Conservation (phyloP, 2,797 vertebrate genomes). For the Myotis myotis region DNA sequence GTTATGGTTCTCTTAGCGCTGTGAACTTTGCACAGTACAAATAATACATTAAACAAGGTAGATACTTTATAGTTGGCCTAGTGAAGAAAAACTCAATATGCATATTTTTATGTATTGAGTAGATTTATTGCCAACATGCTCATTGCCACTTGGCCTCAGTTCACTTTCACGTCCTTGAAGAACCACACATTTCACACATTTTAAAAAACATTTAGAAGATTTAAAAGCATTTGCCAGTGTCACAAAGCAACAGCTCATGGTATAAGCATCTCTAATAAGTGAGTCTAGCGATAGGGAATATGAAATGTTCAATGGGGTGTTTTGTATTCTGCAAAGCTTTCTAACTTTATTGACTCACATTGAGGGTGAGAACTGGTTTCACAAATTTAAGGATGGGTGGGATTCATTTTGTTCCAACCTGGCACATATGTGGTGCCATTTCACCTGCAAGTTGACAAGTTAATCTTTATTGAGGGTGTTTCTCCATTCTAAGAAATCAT, state of each 20-base stretch:
- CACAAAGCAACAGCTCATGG: constrained; percentile 55
- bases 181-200: constrained; percentile 71
- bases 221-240: constrained; percentile 69
- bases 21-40: constrained; percentile 64
- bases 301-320: constrained; percentile 2
- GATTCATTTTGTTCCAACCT: constrained; percentile 19
- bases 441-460: not conserved
- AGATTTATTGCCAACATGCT: constrained; percentile 67
- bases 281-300: constrained; percentile 39
- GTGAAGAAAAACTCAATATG: constrained; percentile 74
- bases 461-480: not conserved
- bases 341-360: constrained; percentile 28
- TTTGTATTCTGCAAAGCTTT: constrained; percentile 46
- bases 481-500: not conserved
- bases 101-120: constrained; percentile 65
- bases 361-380: not conserved
- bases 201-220: constrained; percentile 66
- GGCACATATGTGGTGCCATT: not conserved
- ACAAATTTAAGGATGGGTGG: not conserved
- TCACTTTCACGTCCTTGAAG: constrained; percentile 65
- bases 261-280: not conserved
- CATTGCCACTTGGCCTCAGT: constrained; percentile 65
- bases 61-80: constrained; percentile 56
- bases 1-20: constrained; percentile 52
- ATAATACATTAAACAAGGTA: constrained; percentile 65